Conservation (phyloP, 2,113 vertebrate species). For the Engystomops pustulosus region DNA sequence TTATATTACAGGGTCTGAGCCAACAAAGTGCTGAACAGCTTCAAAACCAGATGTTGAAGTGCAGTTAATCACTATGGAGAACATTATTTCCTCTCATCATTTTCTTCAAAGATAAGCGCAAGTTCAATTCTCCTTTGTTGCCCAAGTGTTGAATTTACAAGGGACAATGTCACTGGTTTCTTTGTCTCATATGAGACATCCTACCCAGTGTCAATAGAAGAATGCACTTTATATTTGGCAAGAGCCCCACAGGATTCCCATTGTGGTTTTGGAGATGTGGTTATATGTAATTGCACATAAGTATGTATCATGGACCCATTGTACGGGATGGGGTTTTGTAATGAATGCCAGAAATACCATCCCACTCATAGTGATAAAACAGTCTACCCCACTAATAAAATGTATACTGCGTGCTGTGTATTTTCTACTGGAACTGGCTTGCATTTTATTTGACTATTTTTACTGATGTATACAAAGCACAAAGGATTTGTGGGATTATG, state of each 20-base stretch:
- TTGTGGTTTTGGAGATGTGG: not conserved
- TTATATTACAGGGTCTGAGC: constrained; percentile 24
- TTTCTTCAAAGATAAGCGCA: constrained; percentile 2
- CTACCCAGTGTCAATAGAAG: not conserved
- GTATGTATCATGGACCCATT: not conserved
- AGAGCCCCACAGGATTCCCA: not conserved
- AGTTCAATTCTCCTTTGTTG: not conserved
- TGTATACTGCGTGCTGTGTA: not conserved
- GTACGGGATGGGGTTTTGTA: not conserved
- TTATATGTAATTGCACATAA: constrained; percentile 3
- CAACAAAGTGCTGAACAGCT: not conserved
- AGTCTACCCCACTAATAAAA: not conserved
- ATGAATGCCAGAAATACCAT: constrained; percentile 45
- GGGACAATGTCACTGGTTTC: not conserved
- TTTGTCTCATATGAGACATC: constrained; percentile 6
- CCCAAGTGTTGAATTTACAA: not conserved
- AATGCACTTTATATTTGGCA: constrained; percentile 23
- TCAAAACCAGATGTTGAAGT: constrained; percentile 38
- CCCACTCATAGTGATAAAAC: constrained; percentile 30
- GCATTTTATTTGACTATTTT: constrained; percentile 5
- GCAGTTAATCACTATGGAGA: constrained; percentile 8
- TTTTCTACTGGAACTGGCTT: not conserved
- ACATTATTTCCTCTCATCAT: constrained; percentile 10
- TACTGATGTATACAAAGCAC: not conserved
- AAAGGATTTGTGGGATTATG: not conserved